Evolutionary conservation across 30 jellyfish, hydroid and myxozoan genomes (phyloP).

Genomic region (Morbakka virulenta): DNA sequence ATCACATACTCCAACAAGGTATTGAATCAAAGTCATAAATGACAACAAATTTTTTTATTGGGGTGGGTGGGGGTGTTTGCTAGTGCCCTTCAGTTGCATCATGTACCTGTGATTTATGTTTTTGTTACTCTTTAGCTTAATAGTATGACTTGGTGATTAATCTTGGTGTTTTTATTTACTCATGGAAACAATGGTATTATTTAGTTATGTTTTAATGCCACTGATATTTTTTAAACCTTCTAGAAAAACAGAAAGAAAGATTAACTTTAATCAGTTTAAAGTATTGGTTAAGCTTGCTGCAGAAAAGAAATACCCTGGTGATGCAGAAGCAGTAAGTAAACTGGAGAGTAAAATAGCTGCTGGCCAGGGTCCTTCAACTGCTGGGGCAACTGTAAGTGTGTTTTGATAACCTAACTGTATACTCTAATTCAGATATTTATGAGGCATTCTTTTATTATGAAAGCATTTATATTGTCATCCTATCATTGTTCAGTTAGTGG

Average conservation of each 20-base stretch:
- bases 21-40: no score
- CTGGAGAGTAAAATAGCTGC: slow-evolving; percentile 32
- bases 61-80: no score
- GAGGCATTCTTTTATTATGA: no score
- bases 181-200: background rate
- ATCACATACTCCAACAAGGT: no score
- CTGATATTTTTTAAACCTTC: background rate
- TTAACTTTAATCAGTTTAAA: slow-evolving; percentile 67
- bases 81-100: background rate
- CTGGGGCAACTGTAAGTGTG: slow-evolving; percentile 75
- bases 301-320: slow-evolving; percentile 89
- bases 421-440: no score
- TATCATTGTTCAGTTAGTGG: no score
- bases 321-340: slow-evolving; percentile 63
- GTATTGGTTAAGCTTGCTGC: slow-evolving; percentile 76
- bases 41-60: no score
- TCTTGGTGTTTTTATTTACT: background rate
- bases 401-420: no score
- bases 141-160: no score
- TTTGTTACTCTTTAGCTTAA: no score
- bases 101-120: background rate
- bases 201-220: background rate
- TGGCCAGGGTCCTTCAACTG: slow-evolving; percentile 80
- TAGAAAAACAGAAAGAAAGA: slow-evolving; percentile 85
- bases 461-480: no score